Base-by-base conservation (phyloP, 2,888 invertebrate species). In the Calameuta pallipes region DNA sequence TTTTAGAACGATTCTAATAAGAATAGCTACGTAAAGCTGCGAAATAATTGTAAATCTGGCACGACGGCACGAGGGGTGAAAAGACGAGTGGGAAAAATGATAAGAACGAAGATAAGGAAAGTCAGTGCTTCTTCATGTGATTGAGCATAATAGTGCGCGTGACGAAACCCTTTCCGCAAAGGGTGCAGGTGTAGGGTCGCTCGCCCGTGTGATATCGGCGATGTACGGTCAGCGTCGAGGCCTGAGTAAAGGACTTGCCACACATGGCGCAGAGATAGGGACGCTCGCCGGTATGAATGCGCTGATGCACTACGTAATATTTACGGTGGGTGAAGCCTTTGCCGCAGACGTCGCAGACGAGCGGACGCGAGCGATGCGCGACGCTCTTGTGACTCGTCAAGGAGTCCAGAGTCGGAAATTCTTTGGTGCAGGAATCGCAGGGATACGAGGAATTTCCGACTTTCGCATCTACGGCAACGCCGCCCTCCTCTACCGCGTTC, bases 181-280 rank as follows among this genome's bases (percentile, higher is more conserved):
- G 79, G 3, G 91, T 91, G 78, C 92, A 92, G 4, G 91, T 91
- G 74, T 92, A 92, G 0, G 92, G 92, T 41, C 91, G 84, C 81
- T 92, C 91, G 6, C 92, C 92, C 0, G 92, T 91, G 78, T 92
- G 92, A 83, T 91, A 91, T 0, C 91, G 87, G 3, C 90, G 89
- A 83, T 92, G 92, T 3, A 92, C 90, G 69, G 90, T 91, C 15
- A 91, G 86, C 4, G 91, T 91, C 12, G 91, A 91, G 9, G 90
- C 90, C 80, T 92, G 91, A 9, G 91, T 91, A 73, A 92, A 92
- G 3, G 90, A 90, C 80, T 92, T 92, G 69, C 91, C 90, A 78
- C 91, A 92, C 90, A 91, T 91, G 31, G 92, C 92, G 82, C 93
- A 93, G 9, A 91, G 85, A 81, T 92, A 93, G 0, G 93, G 93